Evolutionary conservation across 2,888 invertebrate genomes (phyloP), one percentile per base, ranked within the genome.

Genomic region (Drosophila kanekoi): DNA sequence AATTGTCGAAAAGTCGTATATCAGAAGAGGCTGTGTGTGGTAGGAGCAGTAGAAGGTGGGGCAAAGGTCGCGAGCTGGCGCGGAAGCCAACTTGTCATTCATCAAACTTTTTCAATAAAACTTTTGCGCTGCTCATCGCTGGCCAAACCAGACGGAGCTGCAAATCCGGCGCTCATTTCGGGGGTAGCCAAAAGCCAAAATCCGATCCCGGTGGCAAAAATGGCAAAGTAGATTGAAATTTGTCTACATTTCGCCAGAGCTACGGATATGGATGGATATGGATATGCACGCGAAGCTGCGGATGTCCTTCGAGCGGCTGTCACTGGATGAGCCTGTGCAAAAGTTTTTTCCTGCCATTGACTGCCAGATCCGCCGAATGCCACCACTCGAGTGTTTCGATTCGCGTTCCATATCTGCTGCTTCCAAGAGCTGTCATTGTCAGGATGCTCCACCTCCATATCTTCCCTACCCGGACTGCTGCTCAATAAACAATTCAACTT

Each of bases 81-180:
- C 62, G 52, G 56, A 48, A 65, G 72, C 67, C 71, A 77, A 75
- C 68, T 75, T 86, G 72, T 77, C 86, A 86, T 86, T 86, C 83
- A 86, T 88, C 72, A 82, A 84, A 84, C 86, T 84, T 84, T 84
- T 84, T 86, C 88, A 84, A 84, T 84, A 84, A 88, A 88, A 84
- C 84, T 84, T 84, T 87, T 68, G 40, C 79, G 52, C 62, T 35
- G 68, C 64, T 65, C 68, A 53, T 54, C 57, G 45, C 59, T 53
- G 77, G 45, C 60, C 68, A 49, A 58, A 38, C 47, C 35, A 41
- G 57, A 60, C 53, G 48, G 20, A 70, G 64, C 82, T 85, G 67
- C 60, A 81, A 85, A 82, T 79, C 76, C 63, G 57, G 20, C 52
- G 48, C 72, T 68, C 60, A 74, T 60, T 71, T 71, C 20, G 37